Evolutionary conservation across 2,797 vertebrate genomes (phyloP), one percentile per base, ranked within the genome.

Genomic region (Alosa sapidissima): DNA sequence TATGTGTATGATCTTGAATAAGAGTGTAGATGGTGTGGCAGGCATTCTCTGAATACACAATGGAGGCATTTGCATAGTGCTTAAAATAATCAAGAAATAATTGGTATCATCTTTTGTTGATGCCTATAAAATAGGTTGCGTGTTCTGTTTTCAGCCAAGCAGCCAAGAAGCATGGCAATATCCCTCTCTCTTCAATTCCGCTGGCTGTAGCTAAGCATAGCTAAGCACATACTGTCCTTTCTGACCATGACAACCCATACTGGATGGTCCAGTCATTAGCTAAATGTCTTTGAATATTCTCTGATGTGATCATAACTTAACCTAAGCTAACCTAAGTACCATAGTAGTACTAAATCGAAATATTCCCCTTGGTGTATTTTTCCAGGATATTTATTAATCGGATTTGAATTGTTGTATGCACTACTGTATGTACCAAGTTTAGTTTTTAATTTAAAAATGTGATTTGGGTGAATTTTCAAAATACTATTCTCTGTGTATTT

Each of bases 1-100:
- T 81, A 45, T 68, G 81, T 55, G 24, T 78, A 65, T 58, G 19
- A 51, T 72, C 68, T 75, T 13, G 28, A 72, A 60, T 41, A 16
- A 75, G 68, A 24, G 62, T 45, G 9, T 33, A 9, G 54, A 60
- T 75, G 68, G 36, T 75, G 84, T 82, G 41, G n/a, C 85, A 47
- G 84, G 54, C 84, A 68, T 88, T 86, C 85, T 91, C 89, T 87
- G 86, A 89, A 83, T 89, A 85, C 19, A 82, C 83, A 85, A 55
- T 82, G 78, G 88, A 87, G 85, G 58, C 81, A 89, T 88, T 90
- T 87, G 85, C 84, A 87, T 83, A 89, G 88, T 89, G 88, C 86
- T 87, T 84, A 85, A 89, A 88, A 90, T 88, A 89, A 90, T 88
- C 86, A 49, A 65, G 82, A 90, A 89, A 88, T 87, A 89, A 90